Evolutionary conservation across 2,888 invertebrate species (phyloP), one percentile per base, ranked within the genome.

Genomic region (Drosophila flavopinicola): DNA sequence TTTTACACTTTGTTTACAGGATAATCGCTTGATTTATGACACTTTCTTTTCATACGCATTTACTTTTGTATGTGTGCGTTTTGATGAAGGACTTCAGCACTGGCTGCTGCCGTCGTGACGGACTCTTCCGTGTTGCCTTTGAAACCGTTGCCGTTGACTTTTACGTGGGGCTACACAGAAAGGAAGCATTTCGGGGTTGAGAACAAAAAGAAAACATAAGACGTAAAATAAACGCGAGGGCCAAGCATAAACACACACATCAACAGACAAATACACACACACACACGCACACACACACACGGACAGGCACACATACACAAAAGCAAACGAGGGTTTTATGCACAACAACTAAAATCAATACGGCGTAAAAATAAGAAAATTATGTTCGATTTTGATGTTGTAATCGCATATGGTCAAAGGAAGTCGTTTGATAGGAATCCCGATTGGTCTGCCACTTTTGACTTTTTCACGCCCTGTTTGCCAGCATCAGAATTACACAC

Each of bases 1-100:
- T 79, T 79, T 83, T 83, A 83, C 85, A 83, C 85, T 79, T 84
- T 85, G 83, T 83, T 85, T 80, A 78, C 78, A 80, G 83, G 78
- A 87, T 85, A 83, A 85, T 83, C 86, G 75, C 76, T 78, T 83
- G 70, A 85, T 85, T 86, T 87, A 80, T 85, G 85, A 85, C 80
- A 87, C 85, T 85, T 85, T 75, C 73, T 48, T 76, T 83, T 64
- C 58, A 58, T 61, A 67, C 39, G 63, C 54, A 61, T 45, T 37
- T 38, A 32, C 59, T 54, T 52, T 52, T 65, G 54, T 66, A 39
- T 53, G 47, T 56, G 45, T 63, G 61, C 27, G 49, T 66, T 75
- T 67, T 77, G 77, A 77, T 71, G 68, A 74, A 77, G 77, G 77
- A 66, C 74, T 53, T 64, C 33, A 64, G 61, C 39, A 45, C 30